Base-by-base conservation (phyloP, 2,113 vertebrate genomes). In the Danio rerio region DNA sequence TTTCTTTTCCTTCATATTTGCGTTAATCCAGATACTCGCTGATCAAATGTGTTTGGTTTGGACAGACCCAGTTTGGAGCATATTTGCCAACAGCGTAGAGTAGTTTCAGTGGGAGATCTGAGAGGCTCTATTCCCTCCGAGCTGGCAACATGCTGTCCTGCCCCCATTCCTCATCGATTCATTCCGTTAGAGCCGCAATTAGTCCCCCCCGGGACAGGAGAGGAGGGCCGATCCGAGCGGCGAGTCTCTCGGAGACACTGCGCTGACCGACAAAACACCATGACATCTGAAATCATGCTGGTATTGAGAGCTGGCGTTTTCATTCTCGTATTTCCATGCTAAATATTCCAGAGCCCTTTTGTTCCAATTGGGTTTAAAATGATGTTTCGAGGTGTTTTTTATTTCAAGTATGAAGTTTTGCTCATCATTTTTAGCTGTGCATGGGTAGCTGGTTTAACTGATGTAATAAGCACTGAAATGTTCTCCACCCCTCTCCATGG, bases 131-230 rank as follows among this genome's bases (percentile, higher is more conserved):
- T 79, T 72, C 76, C 31, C 71, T 53, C 70, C 40, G 81, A 61
- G 56, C 69, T 78, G 85, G 62, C 74, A 75, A 58, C 20, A 71
- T 12, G 59, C 49, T 78, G 76, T 82, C 81, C 81, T 83, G 83
- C 84, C 65, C 81, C 49, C 83, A 74, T 88, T 88, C 81, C 83
- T 87, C 79, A 88, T 88, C 68, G 87, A 88, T 87, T 85, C 79
- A 73, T 78, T 82, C 80, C 31, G 78, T 80, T 84, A 83, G 79
- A 76, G 80, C 84, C 72, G 72, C 82, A 84, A 66, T 88, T 86
- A 87, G 77, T 78, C 70, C 81, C 83, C 78, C 69, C 76, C 66
- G 69, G 76, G 69, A 84, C 55, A 71, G 52, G n/a, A 72, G 63
- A 69, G 63, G 21, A 18, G 8, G 70, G 15, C 61, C 21, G 49